These are phyloP conservation scores for Zaprionus gabonicus DNA, from an alignment of 1,140 invertebrate genomes.

Conservation along the genomic window DNA sequence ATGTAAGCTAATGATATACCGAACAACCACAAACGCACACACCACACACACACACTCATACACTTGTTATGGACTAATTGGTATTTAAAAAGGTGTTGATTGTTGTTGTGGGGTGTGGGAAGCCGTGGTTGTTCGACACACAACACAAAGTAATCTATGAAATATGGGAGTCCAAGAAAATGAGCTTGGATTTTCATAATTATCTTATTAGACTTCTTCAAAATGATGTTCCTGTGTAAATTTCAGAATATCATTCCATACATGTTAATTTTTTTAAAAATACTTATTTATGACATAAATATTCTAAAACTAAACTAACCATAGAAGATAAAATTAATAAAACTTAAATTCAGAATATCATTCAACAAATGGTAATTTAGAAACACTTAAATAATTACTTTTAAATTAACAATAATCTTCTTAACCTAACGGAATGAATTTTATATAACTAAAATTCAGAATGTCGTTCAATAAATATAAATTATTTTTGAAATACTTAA, in stretches of 20 bases:
- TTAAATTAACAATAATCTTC: too few relatives aligned
- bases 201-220: background rate
- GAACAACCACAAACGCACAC: slow-evolving; percentile 41
- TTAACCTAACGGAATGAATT: too few relatives aligned
- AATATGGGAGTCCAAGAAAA: background rate
- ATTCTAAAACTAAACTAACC: too few relatives aligned
- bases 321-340: too few relatives aligned
- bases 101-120: slow-evolving; percentile 50
- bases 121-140: slow-evolving; percentile 11
- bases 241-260: background rate
- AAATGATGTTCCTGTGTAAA: background rate
- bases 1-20: slow-evolving; percentile 74
- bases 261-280: too few relatives aligned
- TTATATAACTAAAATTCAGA: background rate
- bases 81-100: slow-evolving; percentile 52
- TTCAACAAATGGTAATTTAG: too few relatives aligned
- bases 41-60: slow-evolving; percentile 3
- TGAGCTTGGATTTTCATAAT: background rate
- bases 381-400: too few relatives aligned
- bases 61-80: slow-evolving; percentile 64
- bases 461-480: background rate
- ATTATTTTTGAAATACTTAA: too few relatives aligned
- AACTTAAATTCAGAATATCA: too few relatives aligned
- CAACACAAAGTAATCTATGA: background rate
- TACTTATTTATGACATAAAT: too few relatives aligned